Evolutionary conservation across 2,113 vertebrate genomes (phyloP), one percentile per base, ranked within the genome.

Genomic region (Cynoglossus semilaevis): DNA sequence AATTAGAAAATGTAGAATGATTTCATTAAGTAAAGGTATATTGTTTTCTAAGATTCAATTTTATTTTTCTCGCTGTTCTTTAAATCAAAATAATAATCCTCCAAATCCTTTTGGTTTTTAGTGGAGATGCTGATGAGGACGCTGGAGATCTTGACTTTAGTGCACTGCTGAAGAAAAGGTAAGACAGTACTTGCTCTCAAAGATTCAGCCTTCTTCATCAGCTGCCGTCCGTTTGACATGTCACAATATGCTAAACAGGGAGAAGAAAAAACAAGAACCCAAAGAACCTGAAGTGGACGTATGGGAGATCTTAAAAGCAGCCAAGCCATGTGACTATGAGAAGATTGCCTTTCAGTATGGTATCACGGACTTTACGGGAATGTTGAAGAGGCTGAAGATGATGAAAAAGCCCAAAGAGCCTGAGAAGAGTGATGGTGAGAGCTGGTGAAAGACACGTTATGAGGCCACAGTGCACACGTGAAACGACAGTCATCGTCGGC

Each of bases 271-370:
- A 16, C 75, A 90, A 17, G 89, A 83, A 1, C 71, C 77, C 0
- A 84, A 87, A 0, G 89, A 91, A 0, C 22, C 22, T 29, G 89
- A 95, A 0, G 88, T 90, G 42, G 93, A 96, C 1, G 94, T 96
- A 14, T 92, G 94, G 79, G 92, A 93, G 9, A 93, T 96, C 78
- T 71, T 97, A 54, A 94, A 96, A 79, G 87, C 67, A 0, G 95
- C 95, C 0, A 95, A 93, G 78, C 93, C 95, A 53, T 95, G 94
- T 2, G 95, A 97, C 79, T 96, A 92, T 0, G 95, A 97, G 90
- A 92, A 88, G 69, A 96, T 97, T 0, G 94, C 94, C 67, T 96
- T 97, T 48, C 80, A 97, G 82, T 94, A 96, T 0, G 95, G 95
- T 64, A 94, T 96, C 84, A 97, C 95, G 0, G 95, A 97, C 87